Conservation (phyloP, 2,797 vertebrate species). For the Alcedo quadribrachys region DNA sequence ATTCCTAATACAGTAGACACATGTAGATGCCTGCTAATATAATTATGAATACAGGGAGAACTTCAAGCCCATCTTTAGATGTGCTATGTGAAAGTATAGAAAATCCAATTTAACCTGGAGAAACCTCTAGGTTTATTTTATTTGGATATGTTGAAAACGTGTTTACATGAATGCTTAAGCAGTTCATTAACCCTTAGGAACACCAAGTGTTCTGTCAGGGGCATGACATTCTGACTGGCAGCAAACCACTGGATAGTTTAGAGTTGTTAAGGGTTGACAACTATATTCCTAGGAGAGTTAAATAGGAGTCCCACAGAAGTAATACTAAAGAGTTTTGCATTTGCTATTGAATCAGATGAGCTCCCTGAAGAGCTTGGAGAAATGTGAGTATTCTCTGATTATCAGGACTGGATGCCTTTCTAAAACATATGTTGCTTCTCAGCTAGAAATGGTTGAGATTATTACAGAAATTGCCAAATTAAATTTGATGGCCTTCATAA, state of each 20-base stretch:
- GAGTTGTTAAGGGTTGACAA: not conserved
- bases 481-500: not conserved
- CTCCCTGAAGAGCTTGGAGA: not conserved
- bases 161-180: not conserved
- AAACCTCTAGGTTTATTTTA: not conserved
- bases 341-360: not conserved
- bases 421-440: not conserved
- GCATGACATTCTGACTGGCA: not conserved
- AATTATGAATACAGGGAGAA: not conserved
- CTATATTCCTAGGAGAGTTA: not conserved
- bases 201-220: not conserved
- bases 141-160: not conserved
- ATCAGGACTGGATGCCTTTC: not conserved
- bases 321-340: not conserved
- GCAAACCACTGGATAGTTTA: not conserved
- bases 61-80: not conserved
- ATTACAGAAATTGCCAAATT: not conserved
- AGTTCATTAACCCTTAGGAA: not conserved
- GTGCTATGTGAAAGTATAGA: not conserved
- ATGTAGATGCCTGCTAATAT: not conserved
- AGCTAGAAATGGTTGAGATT: not conserved
- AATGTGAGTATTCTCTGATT: not conserved
- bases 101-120: not conserved
- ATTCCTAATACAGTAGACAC: not conserved
- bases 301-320: not conserved